A percentile compares a stretch with the other conserved stretches of the same genome.
Conservation (phyloP, 2,113 vertebrate genomes). For the Oncorhynchus mykiss region DNA sequence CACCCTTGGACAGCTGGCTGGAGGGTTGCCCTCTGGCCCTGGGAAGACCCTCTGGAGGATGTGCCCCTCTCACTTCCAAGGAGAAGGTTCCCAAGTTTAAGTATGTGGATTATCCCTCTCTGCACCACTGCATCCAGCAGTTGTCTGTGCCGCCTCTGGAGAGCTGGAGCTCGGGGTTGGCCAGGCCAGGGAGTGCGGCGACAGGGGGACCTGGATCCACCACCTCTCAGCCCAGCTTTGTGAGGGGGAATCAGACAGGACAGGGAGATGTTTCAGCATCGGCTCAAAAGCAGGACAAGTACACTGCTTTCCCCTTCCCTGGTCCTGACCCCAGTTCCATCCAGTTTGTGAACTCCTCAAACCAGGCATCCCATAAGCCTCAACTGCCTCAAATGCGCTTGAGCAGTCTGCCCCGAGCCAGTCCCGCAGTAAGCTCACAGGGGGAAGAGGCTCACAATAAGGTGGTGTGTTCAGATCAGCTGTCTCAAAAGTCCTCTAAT, state of each 20-base stretch:
- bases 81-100: slow-evolving; percentile 55
- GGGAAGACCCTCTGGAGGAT: slow-evolving; percentile 16
- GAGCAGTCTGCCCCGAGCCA: slow-evolving; percentile 2
- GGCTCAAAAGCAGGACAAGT: background rate
- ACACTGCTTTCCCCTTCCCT: slow-evolving; percentile 1
- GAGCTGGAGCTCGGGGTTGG: slow-evolving; percentile 49
- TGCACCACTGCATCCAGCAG: slow-evolving; percentile 60
- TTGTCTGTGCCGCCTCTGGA: slow-evolving; percentile 59
- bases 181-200: background rate
- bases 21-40: slow-evolving; percentile 18
- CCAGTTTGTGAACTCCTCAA: background rate
- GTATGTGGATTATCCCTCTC: slow-evolving; percentile 59
- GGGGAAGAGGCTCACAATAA: background rate
- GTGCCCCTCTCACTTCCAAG: slow-evolving; percentile 21
- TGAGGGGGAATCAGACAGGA: slow-evolving; percentile 14
- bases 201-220: background rate
- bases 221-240: slow-evolving; percentile 1
- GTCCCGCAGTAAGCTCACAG: background rate
- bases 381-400: background rate
- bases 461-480: background rate
- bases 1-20: slow-evolving; percentile 50
- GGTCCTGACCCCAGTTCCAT: slow-evolving; percentile 6
- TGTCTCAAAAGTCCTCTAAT: background rate
- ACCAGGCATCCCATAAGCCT: background rate
- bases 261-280: background rate